Base-by-base conservation (phyloP, 2,888 invertebrate genomes). In the Herminia tarsipennalis region DNA sequence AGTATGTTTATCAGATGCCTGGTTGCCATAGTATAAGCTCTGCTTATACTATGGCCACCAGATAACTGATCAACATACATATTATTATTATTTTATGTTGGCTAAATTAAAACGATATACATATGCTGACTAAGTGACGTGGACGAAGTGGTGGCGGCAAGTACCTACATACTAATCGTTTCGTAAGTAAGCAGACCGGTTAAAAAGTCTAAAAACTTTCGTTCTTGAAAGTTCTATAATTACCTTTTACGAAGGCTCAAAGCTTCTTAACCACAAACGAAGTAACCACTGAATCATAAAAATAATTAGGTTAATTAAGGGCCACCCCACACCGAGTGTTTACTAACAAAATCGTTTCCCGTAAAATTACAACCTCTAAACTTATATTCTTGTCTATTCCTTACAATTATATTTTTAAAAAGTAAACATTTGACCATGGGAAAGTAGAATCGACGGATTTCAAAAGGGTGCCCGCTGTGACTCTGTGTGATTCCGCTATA, bases 351-450 rank as follows among this genome's bases (percentile, higher is more conserved):
- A 52, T 53, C 53, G 42, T 56, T 24, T 12, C 37, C 60, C 76
- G 63, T 69, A 68, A 76, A 70, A 68, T 67, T 68, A 63, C 45
- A 30, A 32, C 37, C 39, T 29, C 8, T 12, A 28, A 37, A 16
- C 17, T 13, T 5, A 40, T 40, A 39, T 43, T 24, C 21, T n/a
- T 33, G 10, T 27, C 46, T 37, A 29, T 25, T 36, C 34, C 42
- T 43, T 60, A 46, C 53, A 66, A 63, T 64, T 22, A 38, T 3
- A 30, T 16, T 29, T 35, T 62, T 50, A 43, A 54, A 49, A 61
- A 28, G 36, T 38, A 44, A 59, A 66, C 44, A 59, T 51, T 55
- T 38, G 40, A 33, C 41, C 70, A 64, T 72, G 75, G 69, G 75
- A 74, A 71, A 53, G n/a, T 13, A 35, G 32, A 21, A 42, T 21